Percentiles rank a stretch among this genome's conserved stretches.
These are phyloP conservation scores for Tragelaphus imberbis DNA, from an alignment of 2,113 vertebrate species.

Conservation along the genomic window DNA sequence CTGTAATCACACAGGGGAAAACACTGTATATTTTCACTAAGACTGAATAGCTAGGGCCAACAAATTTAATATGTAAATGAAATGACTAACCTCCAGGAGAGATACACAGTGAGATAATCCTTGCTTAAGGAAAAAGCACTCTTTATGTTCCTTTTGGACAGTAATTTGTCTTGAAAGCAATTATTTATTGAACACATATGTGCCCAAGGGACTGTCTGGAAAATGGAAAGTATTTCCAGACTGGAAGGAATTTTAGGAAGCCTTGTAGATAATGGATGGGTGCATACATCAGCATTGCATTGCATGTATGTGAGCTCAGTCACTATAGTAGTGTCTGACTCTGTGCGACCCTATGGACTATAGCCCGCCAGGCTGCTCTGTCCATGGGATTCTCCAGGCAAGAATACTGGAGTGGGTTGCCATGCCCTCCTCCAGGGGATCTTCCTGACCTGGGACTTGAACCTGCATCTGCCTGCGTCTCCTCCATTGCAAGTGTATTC, in stretches of 20 bases:
- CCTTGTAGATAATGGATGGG: background rate
- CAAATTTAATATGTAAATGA: background rate
- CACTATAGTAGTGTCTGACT: background rate
- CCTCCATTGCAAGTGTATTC: background rate
- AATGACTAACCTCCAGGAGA: background rate
- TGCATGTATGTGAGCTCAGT: background rate
- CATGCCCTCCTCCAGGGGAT: background rate
- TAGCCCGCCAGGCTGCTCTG: background rate
- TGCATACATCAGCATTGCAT: rapidly evolving
- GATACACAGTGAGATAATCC: background rate
- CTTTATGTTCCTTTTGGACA: background rate
- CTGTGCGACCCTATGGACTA: background rate
- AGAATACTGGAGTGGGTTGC: background rate
- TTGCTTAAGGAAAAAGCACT: background rate
- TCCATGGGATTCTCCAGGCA: background rate
- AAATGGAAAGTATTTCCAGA: background rate
- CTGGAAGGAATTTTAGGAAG: background rate
- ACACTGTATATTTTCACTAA: background rate
- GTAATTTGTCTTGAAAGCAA: background rate
- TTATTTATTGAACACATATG: background rate
- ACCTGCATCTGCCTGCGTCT: rapidly evolving
- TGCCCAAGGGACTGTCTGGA: background rate
- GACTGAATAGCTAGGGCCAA: background rate
- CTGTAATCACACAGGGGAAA: background rate
- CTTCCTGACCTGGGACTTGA: background rate